Conservation (phyloP, 2,113 vertebrate genomes). For the Galemys pyrenaicus region DNA sequence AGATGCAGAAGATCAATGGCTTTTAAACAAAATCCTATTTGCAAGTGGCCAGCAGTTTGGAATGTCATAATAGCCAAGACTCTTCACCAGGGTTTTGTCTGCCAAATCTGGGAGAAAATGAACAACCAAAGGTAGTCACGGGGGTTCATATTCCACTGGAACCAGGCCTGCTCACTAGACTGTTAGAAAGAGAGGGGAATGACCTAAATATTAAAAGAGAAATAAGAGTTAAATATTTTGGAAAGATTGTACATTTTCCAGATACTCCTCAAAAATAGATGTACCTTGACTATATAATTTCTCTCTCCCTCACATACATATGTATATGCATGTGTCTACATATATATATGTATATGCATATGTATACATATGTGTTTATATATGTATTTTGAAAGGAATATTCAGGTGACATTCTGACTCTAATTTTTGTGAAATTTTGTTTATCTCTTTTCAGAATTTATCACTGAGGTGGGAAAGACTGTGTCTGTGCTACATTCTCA, state of each 20-base stretch:
- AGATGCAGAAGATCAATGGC: background rate
- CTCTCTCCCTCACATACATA: background rate
- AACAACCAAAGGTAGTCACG: background rate
- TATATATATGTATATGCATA: too few species aligned
- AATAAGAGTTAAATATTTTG: background rate
- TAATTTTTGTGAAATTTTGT: constrained; percentile 54
- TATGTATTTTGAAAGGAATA: background rate
- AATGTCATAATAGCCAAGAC: background rate
- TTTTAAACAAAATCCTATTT: background rate
- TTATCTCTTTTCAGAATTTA: background rate
- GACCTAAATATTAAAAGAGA: background rate
- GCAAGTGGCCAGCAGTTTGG: constrained; percentile 22
- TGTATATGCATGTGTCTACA: too few species aligned
- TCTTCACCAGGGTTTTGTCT: background rate
- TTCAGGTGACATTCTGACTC: background rate
- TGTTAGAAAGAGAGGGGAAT: background rate
- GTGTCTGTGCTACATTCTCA: constrained; percentile 51
- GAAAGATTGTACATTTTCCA: background rate
- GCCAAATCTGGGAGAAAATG: constrained; percentile 1
- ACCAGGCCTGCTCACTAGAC: background rate
- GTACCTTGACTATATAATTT: background rate
- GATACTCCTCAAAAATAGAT: background rate
- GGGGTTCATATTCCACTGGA: rapidly evolving
- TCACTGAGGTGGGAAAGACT: background rate
- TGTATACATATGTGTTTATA: too few species aligned